Evolutionary conservation across 2,113 vertebrate genomes (phyloP).

Genomic region (Oryzias woworae): DNA sequence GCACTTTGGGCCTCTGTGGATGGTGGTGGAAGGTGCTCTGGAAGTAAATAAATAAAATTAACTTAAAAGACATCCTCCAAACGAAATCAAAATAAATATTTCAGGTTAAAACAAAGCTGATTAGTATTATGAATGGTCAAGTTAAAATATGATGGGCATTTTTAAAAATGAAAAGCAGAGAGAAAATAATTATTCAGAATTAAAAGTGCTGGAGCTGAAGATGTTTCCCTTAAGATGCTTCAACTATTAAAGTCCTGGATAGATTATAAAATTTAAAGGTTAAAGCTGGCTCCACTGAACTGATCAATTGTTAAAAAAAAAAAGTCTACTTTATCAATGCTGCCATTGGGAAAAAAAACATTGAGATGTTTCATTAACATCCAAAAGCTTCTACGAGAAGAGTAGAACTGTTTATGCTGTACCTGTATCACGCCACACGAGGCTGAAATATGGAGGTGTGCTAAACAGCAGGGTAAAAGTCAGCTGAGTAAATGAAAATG

Average conservation of each 20-base stretch:
- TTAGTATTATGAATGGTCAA: no score
- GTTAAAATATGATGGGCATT: no score
- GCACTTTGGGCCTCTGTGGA: no score
- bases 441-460: slow-evolving; percentile 24
- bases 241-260: slow-evolving; percentile 2
- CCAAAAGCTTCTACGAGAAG: slow-evolving; percentile 32
- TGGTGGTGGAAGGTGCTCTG: no score
- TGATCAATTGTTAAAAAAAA: slow-evolving; percentile 38
- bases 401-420: slow-evolving; percentile 38
- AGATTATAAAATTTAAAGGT: slow-evolving; percentile 5
- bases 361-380: slow-evolving; percentile 40
- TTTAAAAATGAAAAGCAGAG: no score
- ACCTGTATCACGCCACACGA: slow-evolving; percentile 19
- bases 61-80: no score
- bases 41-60: no score
- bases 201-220: neutral
- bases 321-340: slow-evolving; percentile 30
- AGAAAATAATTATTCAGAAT: neutral
- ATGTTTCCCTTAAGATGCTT: neutral
- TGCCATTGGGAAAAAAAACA: slow-evolving; percentile 38
- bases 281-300: slow-evolving; percentile 24
- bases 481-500: no score
- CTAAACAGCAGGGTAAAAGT: slow-evolving; percentile 18
- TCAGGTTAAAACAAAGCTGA: no score
- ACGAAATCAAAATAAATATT: no score